These are phyloP conservation scores for Leptinotarsa haldemani DNA, from an alignment of 2,888 invertebrate species.

Conservation along the genomic window DNA sequence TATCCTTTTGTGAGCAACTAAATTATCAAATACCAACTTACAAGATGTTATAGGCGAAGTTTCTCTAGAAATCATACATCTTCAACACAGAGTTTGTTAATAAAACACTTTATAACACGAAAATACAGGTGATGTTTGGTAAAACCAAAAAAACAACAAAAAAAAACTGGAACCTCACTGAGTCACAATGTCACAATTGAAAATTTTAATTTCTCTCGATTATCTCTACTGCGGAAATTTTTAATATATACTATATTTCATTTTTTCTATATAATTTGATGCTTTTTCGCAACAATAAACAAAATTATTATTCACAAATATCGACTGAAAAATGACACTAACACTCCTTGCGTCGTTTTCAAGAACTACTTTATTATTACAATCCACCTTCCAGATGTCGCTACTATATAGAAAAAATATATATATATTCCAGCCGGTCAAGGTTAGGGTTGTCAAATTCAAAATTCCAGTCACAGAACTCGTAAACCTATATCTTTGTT, in stretches of 20 bases:
- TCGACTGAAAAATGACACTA: conserved; percentile 60
- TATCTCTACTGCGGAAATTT: background rate
- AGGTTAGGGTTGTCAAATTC: too few relatives aligned
- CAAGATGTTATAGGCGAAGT: background rate
- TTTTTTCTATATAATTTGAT: conserved; percentile 18
- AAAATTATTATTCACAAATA: conserved; percentile 63
- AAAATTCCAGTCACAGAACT: too few relatives aligned
- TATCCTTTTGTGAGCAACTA: background rate
- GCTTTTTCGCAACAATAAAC: conserved; percentile 58
- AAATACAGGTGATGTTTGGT: background rate
- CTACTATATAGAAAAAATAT: background rate
- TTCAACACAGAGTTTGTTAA: background rate
- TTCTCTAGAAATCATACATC: conserved; percentile 9
- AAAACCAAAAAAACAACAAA: conserved; percentile 19
- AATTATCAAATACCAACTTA: conserved; percentile 12
- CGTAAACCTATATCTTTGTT: too few relatives aligned
- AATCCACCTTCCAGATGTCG: conserved; percentile 27
- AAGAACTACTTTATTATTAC: conserved; percentile 28
- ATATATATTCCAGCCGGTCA: background rate
- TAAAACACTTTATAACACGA: conserved; percentile 5
- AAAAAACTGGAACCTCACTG: conserved; percentile 13
- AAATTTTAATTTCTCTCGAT: background rate
- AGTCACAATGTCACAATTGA: conserved; percentile 11
- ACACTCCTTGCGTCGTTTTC: conserved; percentile 47
- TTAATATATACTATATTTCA: conserved; percentile 1